Evolutionary conservation across 92 coral and sea anemone species (phyloP).

Genomic region (Anthopleura xanthogrammica): DNA sequence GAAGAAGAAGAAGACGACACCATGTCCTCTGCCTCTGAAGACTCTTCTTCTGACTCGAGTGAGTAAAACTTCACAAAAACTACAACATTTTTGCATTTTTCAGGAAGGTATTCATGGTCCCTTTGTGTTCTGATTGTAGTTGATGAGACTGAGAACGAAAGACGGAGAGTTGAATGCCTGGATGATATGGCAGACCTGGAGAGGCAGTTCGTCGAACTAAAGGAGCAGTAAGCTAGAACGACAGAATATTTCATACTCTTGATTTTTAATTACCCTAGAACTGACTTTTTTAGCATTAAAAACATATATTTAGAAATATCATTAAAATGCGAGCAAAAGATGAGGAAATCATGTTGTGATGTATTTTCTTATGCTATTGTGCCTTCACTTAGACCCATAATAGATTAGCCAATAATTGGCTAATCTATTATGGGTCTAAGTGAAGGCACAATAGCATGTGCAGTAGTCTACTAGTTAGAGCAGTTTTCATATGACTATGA

Average conservation of each 20-base stretch:
- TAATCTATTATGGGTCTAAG: background rate
- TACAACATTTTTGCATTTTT: background rate
- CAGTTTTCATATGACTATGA: too few species aligned
- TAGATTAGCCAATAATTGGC: background rate
- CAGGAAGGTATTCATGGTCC: background rate
- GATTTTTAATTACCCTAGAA: background rate
- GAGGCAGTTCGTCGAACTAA: constrained; percentile 90
- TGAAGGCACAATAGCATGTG: too few species aligned
- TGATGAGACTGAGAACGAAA: constrained; percentile 94
- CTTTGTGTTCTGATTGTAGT: constrained; percentile 40
- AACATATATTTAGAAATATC: too few species aligned
- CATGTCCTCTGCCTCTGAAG: constrained; percentile 89
- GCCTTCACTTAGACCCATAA: background rate
- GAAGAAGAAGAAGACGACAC: constrained; percentile 94
- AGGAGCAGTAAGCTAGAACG: constrained; percentile 70
- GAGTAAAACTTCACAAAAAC: constrained; percentile 7
- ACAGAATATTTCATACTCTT: background rate
- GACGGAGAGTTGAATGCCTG: constrained; percentile 85
- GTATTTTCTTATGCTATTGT: too few species aligned
- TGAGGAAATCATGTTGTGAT: background rate
- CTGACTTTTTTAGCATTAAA: too few species aligned
- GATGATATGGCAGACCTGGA: constrained; percentile 97
- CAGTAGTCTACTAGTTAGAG: too few species aligned
- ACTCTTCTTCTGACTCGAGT: constrained; percentile 86
- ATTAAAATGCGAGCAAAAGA: too few species aligned